Percentiles rank a stretch among this genome's conserved stretches.
Evolutionary conservation across 2,797 vertebrate genomes (phyloP).

Genomic region (Heterohyrax brucei): DNA sequence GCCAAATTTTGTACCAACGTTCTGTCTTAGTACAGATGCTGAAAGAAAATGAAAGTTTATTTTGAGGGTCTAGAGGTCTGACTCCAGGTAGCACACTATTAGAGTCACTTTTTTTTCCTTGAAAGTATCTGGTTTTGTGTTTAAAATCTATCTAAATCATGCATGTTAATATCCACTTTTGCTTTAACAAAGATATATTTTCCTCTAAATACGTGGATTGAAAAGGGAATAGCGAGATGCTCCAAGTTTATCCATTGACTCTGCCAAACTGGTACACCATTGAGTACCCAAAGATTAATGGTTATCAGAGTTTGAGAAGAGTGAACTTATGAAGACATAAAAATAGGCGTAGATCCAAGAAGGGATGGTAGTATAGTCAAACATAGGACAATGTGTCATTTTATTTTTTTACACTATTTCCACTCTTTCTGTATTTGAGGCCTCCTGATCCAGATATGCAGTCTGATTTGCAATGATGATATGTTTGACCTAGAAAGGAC

Average conservation of each 20-base stretch:
- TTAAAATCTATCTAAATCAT: slow-evolving; percentile 12
- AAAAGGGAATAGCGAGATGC: neutral
- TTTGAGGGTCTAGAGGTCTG: neutral
- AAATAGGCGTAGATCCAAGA: neutral
- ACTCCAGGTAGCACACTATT: neutral
- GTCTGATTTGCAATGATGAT: neutral
- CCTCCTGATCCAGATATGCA: neutral
- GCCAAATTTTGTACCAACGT: neutral
- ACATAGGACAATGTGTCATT: neutral
- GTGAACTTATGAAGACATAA: neutral
- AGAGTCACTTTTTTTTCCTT: neutral
- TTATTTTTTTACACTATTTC: neutral
- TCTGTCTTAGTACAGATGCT: neutral
- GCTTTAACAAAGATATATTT: neutral
- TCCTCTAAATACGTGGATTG: neutral
- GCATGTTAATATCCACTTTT: neutral
- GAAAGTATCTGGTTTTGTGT: neutral
- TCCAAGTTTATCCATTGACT: neutral
- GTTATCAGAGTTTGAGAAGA: neutral
- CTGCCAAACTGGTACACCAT: neutral
- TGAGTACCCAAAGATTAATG: neutral
- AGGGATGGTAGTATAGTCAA: neutral
- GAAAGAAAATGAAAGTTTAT: neutral
- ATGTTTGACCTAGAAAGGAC: neutral
- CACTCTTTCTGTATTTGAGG: neutral